These are phyloP conservation scores for Saimiri boliviensis DNA, from an alignment of 2,113 vertebrate genomes.

Conservation along the genomic window DNA sequence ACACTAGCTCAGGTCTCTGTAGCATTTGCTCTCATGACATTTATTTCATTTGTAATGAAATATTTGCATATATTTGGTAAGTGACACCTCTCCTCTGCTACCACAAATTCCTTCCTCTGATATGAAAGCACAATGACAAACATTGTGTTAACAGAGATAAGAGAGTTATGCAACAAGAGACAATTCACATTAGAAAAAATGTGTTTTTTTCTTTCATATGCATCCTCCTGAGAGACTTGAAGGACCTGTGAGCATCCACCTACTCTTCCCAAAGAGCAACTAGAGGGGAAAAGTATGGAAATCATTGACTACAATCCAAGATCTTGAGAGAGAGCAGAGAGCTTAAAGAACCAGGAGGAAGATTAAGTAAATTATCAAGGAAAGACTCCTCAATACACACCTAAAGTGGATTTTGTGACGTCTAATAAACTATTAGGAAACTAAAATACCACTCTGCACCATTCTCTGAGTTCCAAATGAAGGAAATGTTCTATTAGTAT, in stretches of 20 bases:
- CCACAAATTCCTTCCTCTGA: neutral
- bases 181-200: neutral
- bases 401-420: neutral
- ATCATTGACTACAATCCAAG: neutral
- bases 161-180: neutral
- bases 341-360: neutral
- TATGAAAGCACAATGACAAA: neutral
- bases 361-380: neutral
- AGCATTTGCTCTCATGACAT: neutral
- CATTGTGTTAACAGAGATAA: neutral
- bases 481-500: neutral
- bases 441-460: neutral
- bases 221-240: neutral
- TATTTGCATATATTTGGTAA: neutral
- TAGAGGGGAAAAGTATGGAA: neutral
- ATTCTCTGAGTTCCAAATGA: neutral
- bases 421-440: neutral
- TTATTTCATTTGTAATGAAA: neutral
- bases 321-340: neutral
- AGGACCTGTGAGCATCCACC: neutral
- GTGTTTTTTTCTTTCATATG: neutral
- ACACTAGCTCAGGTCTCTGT: neutral
- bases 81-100: too few species aligned
- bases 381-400: neutral
- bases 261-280: neutral